These are phyloP conservation scores for Gerris buenoi DNA, from an alignment of 1,140 invertebrate genomes.

Conservation along the genomic window DNA sequence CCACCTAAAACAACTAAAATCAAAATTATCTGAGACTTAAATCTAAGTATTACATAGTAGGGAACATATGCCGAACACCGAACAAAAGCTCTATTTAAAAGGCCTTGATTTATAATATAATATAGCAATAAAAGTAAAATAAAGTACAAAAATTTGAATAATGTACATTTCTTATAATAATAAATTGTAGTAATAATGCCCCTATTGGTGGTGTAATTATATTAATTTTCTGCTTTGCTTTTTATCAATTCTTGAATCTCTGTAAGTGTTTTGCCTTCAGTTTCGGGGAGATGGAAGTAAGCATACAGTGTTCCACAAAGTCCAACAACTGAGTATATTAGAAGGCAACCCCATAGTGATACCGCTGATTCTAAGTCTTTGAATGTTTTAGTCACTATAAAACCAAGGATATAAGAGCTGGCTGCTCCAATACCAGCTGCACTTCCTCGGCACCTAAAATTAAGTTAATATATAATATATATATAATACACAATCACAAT, in stretches of 20 bases:
- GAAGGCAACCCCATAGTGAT: conserved; percentile 15
- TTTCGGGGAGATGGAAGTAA: conserved; percentile 21
- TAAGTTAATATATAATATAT: neutral
- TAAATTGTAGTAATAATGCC: neutral
- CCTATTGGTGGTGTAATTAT: neutral
- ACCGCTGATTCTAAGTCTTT: conserved; percentile 14
- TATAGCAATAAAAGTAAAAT: too few species aligned
- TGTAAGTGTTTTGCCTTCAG: conserved; percentile 19
- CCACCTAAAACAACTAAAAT: too few species aligned
- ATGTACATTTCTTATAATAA: too few species aligned
- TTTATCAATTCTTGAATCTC: conserved; percentile 19
- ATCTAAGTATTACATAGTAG: too few species aligned
- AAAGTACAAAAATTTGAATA: too few species aligned
- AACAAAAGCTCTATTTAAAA: too few species aligned
- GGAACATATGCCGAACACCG: too few species aligned
- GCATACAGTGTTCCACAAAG: conserved; percentile 16
- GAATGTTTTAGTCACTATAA: conserved; percentile 19
- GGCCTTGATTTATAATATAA: too few species aligned
- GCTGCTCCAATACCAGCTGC: conserved; percentile 20
- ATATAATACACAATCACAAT: too few species aligned
- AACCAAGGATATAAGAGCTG: conserved; percentile 16
- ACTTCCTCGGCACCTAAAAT: conserved; percentile 18
- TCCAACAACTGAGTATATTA: conserved; percentile 14
- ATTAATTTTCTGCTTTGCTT: neutral
- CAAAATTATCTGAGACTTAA: too few species aligned